Evolutionary conservation across 2,888 invertebrate genomes (phyloP).

Genomic region (Tenthredo livida): DNA sequence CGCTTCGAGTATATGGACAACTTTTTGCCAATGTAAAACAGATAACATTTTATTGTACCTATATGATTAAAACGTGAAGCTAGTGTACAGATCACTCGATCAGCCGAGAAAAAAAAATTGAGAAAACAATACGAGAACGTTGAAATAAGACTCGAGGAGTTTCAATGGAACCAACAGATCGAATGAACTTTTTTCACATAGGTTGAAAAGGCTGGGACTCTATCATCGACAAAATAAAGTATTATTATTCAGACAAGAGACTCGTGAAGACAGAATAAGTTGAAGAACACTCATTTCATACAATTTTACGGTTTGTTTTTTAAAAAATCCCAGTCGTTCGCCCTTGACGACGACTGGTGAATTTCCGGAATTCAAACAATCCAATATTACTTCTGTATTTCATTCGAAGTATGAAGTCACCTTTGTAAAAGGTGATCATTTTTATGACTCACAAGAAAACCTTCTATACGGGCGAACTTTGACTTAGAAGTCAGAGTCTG

Average conservation of each 20-base stretch:
- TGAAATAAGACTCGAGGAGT: not conserved
- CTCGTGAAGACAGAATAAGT: not conserved
- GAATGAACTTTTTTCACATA: not conserved
- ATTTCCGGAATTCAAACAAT: not conserved
- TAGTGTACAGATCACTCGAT: not conserved
- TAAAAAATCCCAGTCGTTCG: not conserved
- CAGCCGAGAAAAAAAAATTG: not conserved
- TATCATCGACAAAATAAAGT: not conserved
- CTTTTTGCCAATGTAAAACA: not conserved
- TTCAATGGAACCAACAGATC: not conserved
- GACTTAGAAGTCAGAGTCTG: not conserved
- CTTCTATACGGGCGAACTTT: not conserved
- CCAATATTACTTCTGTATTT: not conserved
- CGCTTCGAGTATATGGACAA: not conserved
- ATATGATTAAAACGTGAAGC: not conserved
- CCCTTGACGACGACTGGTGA: not conserved
- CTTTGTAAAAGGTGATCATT: not conserved
- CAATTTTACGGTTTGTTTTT: conserved; percentile 16
- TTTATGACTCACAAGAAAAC: not conserved
- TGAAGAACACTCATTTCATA: not conserved
- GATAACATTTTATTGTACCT: not conserved
- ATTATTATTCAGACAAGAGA: not conserved
- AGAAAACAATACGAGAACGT: not conserved
- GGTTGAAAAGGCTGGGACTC: not conserved
- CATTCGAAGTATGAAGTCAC: not conserved